Evolutionary conservation across 2,113 vertebrate species (phyloP).

Genomic region (Microcebus murinus): DNA sequence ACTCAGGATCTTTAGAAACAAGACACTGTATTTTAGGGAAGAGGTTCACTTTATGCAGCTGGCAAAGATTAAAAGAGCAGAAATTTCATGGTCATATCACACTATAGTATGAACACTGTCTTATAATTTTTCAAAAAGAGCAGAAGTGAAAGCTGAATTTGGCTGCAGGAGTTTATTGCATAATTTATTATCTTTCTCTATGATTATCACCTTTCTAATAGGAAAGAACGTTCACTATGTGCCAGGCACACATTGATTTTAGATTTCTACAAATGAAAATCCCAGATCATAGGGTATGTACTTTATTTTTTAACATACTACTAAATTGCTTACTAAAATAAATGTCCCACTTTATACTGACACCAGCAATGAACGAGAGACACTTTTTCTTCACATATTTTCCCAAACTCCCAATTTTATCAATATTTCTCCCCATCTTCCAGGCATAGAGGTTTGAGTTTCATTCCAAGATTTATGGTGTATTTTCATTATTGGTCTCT

Average conservation of each 20-base stretch:
- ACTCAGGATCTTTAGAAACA: background rate
- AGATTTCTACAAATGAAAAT: conserved; percentile 7
- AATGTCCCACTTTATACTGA: background rate
- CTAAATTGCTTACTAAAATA: background rate
- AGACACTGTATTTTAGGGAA: background rate
- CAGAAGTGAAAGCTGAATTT: conserved; percentile 36
- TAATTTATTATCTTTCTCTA: conserved; percentile 53
- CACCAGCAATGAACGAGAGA: background rate
- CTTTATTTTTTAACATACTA: background rate
- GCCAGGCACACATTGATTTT: conserved; percentile 25
- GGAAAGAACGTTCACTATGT: background rate
- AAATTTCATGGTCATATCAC: background rate
- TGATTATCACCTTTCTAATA: conserved; percentile 51
- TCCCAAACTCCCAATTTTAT: background rate
- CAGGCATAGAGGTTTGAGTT: background rate
- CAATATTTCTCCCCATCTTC: background rate
- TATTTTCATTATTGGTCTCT: background rate
- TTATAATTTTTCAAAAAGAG: conserved; percentile 43
- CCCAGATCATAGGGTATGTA: background rate
- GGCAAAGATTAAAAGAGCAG: conserved; percentile 37
- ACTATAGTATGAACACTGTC: background rate
- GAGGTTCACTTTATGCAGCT: conserved; percentile 31
- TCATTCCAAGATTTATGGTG: background rate
- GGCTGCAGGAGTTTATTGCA: conserved; percentile 46
- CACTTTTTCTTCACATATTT: background rate